Evolutionary conservation across 2,113 vertebrate genomes (phyloP).

Genomic region (Carassius carassius): DNA sequence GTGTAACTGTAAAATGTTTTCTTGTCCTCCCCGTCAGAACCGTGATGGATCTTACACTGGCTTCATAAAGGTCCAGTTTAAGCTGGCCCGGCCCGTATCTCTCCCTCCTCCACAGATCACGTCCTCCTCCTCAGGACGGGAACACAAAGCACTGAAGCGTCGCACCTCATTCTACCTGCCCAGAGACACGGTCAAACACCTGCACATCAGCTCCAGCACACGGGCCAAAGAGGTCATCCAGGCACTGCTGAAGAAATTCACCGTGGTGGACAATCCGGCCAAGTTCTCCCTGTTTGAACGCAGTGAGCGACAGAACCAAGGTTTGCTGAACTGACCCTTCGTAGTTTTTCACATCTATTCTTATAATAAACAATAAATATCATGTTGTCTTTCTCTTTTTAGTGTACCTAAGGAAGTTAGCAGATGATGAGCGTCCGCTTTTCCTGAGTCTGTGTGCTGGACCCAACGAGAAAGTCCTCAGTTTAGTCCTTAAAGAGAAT

Average conservation of each 20-base stretch:
- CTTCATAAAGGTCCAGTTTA: constrained; percentile 96
- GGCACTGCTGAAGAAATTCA: constrained; percentile 94
- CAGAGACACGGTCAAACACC: constrained; percentile 89
- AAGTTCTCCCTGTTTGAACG: constrained; percentile 95
- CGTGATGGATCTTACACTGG: constrained; percentile 93
- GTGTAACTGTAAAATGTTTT: not conserved
- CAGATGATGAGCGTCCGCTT: constrained; percentile 84
- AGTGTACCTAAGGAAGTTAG: constrained; percentile 88
- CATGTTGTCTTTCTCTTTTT: not conserved
- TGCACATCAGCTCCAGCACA: constrained; percentile 90
- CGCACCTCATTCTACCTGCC: constrained; percentile 97
- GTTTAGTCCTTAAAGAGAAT: constrained; percentile 92
- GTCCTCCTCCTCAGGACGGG: constrained; percentile 66
- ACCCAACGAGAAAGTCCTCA: constrained; percentile 86
- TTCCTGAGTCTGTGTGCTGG: constrained; percentile 86
- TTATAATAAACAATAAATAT: not conserved
- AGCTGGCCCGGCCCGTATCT: constrained; percentile 87
- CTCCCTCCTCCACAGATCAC: constrained; percentile 81
- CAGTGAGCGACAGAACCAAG: constrained; percentile 86
- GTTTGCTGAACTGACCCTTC: constrained; percentile 62
- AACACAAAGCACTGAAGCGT: constrained; percentile 70
- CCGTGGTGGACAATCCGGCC: constrained; percentile 90
- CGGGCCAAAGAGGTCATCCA: constrained; percentile 89
- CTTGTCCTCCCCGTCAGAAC: constrained; percentile 72
- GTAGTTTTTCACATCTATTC: not conserved